Base-by-base conservation (phyloP, 2,113 vertebrate genomes). In the Blennius ocellaris region DNA sequence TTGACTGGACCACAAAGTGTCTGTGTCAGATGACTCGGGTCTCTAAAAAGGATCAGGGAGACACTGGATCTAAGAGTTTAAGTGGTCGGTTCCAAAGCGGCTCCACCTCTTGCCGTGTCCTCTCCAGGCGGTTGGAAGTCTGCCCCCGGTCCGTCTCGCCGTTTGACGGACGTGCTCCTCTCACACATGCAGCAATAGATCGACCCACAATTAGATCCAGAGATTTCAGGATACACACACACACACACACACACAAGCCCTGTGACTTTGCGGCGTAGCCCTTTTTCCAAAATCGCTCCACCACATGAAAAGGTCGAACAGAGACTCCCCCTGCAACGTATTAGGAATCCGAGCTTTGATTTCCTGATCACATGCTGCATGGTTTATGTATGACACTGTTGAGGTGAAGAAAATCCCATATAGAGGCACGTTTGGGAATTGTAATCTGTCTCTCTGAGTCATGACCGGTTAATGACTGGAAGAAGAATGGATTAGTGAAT, bases 201-300 rank as follows among this genome's bases (percentile, higher is more conserved):
- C 56, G 53, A 78, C 58, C 83, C 82, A 84, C 85, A 90, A 87
- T 90, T 84, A 88, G 69, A 87, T 81, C 83, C 86, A 92, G 91
- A 91, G 73, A 49, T 76, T 68, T 50, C 73, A 44, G 48, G 66
- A 74, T 45, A 66, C 65, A 43, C 61, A 63, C 69, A 38, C 53
- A 40, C n/a, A 66, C 65, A 43, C 61, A 66, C 65, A 43, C 61
- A 63, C 69, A 38, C 53, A 40, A 49, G 47, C 16, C 38, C 30
- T 36, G 11, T 8, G 43, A 53, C 40, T 47, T 38, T 62, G 53
- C 44, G 56, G 55, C 57, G 3, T 1, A 10, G 54, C 41, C 62
- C 21, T 30, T 66, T 65, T 64, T 73, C 75, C 80, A 88, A 87
- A 85, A 79, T 30, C 74, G 67, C 58, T 36, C 62, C 62, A 55